Evolutionary conservation across 1,140 invertebrate genomes (phyloP).

Genomic region (Oreohelix idahoensis): DNA sequence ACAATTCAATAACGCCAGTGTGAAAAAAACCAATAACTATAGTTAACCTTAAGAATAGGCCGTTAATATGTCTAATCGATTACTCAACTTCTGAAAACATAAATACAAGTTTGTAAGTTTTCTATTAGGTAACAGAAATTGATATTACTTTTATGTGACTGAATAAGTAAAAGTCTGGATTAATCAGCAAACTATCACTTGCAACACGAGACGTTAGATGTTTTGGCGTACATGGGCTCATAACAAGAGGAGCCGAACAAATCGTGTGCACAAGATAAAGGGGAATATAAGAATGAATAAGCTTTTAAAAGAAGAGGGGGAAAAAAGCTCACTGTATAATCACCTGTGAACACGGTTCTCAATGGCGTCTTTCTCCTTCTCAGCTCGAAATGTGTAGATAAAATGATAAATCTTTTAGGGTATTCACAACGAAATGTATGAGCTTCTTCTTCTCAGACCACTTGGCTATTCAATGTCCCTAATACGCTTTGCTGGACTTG

Average conservation of each 20-base stretch:
- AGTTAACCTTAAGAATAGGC: not conserved
- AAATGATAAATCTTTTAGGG: constrained; percentile 35
- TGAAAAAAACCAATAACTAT: not conserved
- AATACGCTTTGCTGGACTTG: constrained; percentile 29
- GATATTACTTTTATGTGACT: not conserved
- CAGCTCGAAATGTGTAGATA: constrained; percentile 34
- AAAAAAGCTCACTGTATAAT: constrained; percentile 29
- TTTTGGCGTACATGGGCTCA: not conserved
- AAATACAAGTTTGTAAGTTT: not conserved
- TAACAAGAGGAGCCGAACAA: not conserved
- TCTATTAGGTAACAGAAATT: not conserved
- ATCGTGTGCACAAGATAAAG: not conserved
- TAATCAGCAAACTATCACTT: not conserved
- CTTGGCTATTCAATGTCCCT: constrained; percentile 32
- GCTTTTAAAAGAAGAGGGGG: not conserved
- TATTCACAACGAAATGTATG: constrained; percentile 31
- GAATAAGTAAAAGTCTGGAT: constrained; percentile 1
- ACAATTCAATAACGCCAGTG: not conserved
- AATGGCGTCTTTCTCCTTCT: constrained; percentile 26
- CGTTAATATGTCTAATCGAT: not conserved
- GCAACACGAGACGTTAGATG: not conserved
- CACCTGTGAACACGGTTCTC: not conserved
- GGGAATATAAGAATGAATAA: constrained; percentile 3
- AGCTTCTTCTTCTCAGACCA: constrained; percentile 7
- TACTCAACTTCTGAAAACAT: not conserved